Evolutionary conservation across 1,140 invertebrate genomes (phyloP), one percentile per base, ranked within the genome.

Genomic region (Drosophila eugracilis): DNA sequence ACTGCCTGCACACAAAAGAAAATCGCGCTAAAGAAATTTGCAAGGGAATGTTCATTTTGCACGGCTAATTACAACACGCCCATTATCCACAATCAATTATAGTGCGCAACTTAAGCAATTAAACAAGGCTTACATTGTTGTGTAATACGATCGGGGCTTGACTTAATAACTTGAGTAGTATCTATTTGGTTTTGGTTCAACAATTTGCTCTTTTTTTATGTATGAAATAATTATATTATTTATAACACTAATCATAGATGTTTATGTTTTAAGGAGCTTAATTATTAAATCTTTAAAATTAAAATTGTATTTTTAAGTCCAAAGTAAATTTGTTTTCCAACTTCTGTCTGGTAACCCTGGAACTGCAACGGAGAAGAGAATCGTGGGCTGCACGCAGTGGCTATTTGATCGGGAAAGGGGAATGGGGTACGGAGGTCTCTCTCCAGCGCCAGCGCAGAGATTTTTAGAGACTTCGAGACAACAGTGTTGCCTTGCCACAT

Each of bases 401-500:
- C 42, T 24, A 59, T 24, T 10, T 22, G 9, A 7, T 24, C 12
- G 28, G 34, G 37, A 22, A 41, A 55, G 32, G 34, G 37, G 32
- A 41, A 55, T 36, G 55, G 55, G 10, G 21, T 4, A 5, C 1
- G 36, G 5, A 15, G 41, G 12, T 15, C 28, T 34, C 58, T 57
- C 71, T 84, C 75, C 74, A 83, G 78, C 79, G 79, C 80, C 80
- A 78, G 80, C 80, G 80, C 80, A 85, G 65, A 85, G 81, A 86
- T 86, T 85, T 86, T 7, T 22, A 53, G 44, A 63, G 58, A 48
- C 26, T 24, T 26, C 21, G 34, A 41, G 50, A 41, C 50, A 53
- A 50, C 39, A 60, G 50, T 60, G 57, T 50, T 62, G 41, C 36
- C 50, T 42, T 66, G 63, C 63, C 65, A 71, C 67, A 70, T 58